Evolutionary conservation across 2,113 vertebrate genomes (phyloP).

Genomic region (Myodes glareolus): DNA sequence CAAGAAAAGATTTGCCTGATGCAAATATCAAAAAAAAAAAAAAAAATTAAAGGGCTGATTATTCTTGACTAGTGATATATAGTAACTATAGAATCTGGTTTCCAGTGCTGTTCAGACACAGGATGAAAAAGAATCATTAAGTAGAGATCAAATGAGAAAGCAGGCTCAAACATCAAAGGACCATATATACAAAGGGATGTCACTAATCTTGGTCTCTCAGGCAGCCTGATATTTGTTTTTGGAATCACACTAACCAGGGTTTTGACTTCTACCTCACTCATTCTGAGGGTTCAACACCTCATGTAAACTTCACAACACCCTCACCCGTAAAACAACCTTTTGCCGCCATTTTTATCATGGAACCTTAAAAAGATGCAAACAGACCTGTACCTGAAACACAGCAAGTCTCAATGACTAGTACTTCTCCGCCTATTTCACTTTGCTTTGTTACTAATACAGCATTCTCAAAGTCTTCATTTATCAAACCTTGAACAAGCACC

Average conservation of each 20-base stretch:
- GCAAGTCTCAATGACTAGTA: background rate
- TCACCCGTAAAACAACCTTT: background rate
- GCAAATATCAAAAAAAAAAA: background rate
- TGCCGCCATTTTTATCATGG: background rate
- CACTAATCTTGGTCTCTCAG: background rate
- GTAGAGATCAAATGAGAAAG: background rate
- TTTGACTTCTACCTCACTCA: constrained; percentile 19
- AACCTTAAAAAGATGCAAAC: constrained; percentile 18
- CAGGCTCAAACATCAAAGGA: background rate
- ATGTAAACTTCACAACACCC: background rate
- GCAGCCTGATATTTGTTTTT: background rate
- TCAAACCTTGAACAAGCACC: background rate
- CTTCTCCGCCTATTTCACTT: background rate
- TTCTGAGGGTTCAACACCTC: background rate
- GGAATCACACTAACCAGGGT: background rate
- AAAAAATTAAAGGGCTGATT: background rate
- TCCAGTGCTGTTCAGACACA: background rate
- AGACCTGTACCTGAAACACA: background rate
- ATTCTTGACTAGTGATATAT: background rate
- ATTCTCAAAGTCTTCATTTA: constrained; percentile 16
- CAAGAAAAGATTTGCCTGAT: background rate
- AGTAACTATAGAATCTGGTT: background rate
- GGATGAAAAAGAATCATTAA: background rate
- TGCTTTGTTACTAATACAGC: background rate
- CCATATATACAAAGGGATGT: background rate